Conservation (phyloP, 2,113 vertebrate genomes). For the Crotalus horridus region DNA sequence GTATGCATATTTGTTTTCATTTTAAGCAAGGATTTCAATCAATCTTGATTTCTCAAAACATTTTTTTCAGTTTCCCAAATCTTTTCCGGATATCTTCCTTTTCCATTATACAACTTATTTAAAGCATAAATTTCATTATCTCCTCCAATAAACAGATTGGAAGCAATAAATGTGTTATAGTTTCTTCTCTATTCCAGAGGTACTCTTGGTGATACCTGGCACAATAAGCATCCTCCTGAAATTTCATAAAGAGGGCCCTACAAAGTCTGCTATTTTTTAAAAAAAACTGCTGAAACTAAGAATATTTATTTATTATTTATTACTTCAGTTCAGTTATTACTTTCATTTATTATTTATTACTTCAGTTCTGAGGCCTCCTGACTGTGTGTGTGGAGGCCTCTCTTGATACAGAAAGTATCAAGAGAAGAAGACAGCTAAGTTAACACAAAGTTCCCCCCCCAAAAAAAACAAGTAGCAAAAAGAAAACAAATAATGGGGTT, state of each 20-base stretch:
- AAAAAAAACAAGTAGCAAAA: background rate
- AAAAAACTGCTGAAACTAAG: background rate
- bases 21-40: background rate
- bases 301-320: background rate
- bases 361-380: background rate
- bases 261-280: background rate
- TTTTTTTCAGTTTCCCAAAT: background rate
- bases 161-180: background rate
- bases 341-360: background rate
- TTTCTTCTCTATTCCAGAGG: background rate
- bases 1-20: background rate
- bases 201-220: background rate
- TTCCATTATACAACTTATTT: background rate
- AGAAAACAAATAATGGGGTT: background rate
- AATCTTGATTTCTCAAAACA: background rate
- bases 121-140: background rate
- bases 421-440: background rate
- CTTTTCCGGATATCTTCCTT: background rate
- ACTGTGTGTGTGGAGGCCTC: background rate
- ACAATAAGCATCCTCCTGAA: background rate
- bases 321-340: background rate
- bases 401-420: background rate
- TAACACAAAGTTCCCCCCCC: background rate
- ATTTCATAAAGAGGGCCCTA: background rate
- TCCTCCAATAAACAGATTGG: background rate